Base-by-base conservation (phyloP, 2,113 vertebrate genomes). In the Eptesicus fuscus region DNA sequence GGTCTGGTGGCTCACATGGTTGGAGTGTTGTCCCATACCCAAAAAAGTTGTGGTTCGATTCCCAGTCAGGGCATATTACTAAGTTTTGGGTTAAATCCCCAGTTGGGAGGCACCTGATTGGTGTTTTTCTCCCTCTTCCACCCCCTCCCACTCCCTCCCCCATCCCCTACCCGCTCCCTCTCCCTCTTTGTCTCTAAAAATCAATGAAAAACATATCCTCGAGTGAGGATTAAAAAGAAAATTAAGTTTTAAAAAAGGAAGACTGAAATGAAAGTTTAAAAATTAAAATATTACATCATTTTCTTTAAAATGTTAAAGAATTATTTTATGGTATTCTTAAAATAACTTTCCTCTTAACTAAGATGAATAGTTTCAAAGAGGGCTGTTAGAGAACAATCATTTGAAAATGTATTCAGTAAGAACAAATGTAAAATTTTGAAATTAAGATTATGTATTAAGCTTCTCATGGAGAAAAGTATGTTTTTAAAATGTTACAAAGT, bases 381-480 rank as follows among this genome's bases (percentile, higher is more conserved):
- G 18, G 16, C 61, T 96, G 20, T 92, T 74, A 77, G 53, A 70
- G 10, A 61, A 56, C 4, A 80, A 20, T 59, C 40, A 95, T 42
- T 95, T 89, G 77, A 92, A 93, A 90, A 90, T 84, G 90, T 92
- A 86, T 94, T 91, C 80, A 88, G 10, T 82, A 82, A 56, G 78
- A 79, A 79, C 23, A 88, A 79, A 77, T 74, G 51, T 44, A 84
- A 53, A 93, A 63, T 65, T 63, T 83, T 73, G 44, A 16, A 83
- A 89, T 89, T 95, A 77, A 61, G 18, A 56, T 20, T 71, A 53
- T 92, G 78, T 90, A 20, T 63, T 96, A 78, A 92, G 20, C 20
- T 92, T 92, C 0, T 92, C 30, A 51, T 63, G 12, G n/a, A 95
- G 47, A 83, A 95, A 94, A 59, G 16, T 86, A 1, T 61, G 74